These are phyloP conservation scores for Enteromius radiatus DNA, from an alignment of 2,797 vertebrate genomes.

Conservation along the genomic window DNA sequence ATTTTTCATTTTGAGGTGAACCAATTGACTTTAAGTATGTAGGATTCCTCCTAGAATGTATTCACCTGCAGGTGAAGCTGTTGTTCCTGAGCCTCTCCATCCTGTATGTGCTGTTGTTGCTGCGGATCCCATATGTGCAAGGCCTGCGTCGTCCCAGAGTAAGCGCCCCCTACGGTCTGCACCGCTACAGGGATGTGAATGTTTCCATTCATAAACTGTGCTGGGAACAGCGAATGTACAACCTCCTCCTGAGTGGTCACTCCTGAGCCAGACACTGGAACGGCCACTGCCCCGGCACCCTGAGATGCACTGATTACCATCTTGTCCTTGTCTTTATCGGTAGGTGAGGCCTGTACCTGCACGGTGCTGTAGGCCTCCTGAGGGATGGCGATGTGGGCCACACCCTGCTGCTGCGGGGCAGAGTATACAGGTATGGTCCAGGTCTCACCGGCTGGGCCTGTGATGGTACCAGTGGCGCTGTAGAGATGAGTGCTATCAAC, in stretches of 20 bases:
- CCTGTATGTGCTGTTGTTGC: conserved; percentile 85
- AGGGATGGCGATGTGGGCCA: conserved; percentile 97
- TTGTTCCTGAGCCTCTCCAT: conserved; percentile 76
- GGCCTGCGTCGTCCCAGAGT: conserved; percentile 92
- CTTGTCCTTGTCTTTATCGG: conserved; percentile 90
- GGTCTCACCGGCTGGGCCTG: conserved; percentile 96
- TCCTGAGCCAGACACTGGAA: conserved; percentile 81
- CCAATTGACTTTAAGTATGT: not conserved
- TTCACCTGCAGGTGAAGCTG: conserved; percentile 88
- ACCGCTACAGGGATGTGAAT: conserved; percentile 99
- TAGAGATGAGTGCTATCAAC: conserved; percentile 98
- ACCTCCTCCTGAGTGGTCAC: conserved; percentile 93
- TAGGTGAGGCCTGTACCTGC: conserved; percentile 87
- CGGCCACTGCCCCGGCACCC: conserved; percentile 68
- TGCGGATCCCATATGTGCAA: conserved; percentile 99
- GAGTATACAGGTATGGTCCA: conserved; percentile 99
- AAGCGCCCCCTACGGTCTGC: conserved; percentile 94
- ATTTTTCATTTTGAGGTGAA: no score
- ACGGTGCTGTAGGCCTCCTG: conserved; percentile 93
- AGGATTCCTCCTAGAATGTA: not conserved
- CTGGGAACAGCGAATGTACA: conserved; percentile 95
- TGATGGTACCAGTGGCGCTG: conserved; percentile 97
- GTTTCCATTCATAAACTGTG: conserved; percentile 99
- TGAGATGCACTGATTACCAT: conserved; percentile 61
- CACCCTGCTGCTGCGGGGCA: conserved; percentile 93